These are phyloP conservation scores for Abrostola triplasia DNA, from an alignment of 2,888 invertebrate genomes.

Conservation along the genomic window DNA sequence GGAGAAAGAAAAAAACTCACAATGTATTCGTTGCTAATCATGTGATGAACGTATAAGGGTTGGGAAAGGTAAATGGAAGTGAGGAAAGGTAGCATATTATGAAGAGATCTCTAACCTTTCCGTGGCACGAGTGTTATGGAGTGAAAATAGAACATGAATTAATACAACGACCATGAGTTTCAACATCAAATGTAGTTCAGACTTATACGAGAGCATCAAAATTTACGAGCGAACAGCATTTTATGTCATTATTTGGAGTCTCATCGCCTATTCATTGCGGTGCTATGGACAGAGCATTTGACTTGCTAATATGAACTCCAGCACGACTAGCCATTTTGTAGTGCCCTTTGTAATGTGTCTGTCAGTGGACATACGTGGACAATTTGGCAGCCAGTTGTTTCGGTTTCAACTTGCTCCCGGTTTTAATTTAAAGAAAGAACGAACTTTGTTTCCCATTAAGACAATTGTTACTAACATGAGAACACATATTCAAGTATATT, in stretches of 20 bases:
- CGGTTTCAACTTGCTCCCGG: conserved; percentile 2
- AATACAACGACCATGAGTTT: conserved; percentile 10
- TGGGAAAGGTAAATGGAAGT: too few relatives aligned
- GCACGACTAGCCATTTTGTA: conserved; percentile 31
- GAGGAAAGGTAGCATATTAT: too few relatives aligned
- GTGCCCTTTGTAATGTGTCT: conserved; percentile 21
- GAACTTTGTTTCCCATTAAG: too few relatives aligned
- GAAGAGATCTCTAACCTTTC: too few relatives aligned
- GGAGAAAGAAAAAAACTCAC: background rate
- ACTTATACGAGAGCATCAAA: conserved; percentile 14
- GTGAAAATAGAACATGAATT: conserved; percentile 5
- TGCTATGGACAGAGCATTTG: conserved; percentile 50
- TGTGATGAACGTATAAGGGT: too few relatives aligned
- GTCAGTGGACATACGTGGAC: conserved; percentile 22
- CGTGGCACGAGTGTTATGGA: background rate
- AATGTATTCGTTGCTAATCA: background rate
- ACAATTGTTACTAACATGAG: too few relatives aligned
- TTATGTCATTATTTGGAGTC: conserved; percentile 34
- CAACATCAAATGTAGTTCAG: conserved; percentile 7
- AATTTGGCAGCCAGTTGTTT: conserved; percentile 24
- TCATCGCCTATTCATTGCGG: conserved; percentile 54
- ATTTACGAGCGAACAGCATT: conserved; percentile 26
- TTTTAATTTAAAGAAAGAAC: too few relatives aligned
- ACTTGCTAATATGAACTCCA: conserved; percentile 55
- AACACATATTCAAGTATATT: too few relatives aligned